A percentile compares a stretch with the other conserved stretches of the same genome.
Evolutionary conservation across 2,797 vertebrate genomes (phyloP).

Genomic region (Falco cherrug): DNA sequence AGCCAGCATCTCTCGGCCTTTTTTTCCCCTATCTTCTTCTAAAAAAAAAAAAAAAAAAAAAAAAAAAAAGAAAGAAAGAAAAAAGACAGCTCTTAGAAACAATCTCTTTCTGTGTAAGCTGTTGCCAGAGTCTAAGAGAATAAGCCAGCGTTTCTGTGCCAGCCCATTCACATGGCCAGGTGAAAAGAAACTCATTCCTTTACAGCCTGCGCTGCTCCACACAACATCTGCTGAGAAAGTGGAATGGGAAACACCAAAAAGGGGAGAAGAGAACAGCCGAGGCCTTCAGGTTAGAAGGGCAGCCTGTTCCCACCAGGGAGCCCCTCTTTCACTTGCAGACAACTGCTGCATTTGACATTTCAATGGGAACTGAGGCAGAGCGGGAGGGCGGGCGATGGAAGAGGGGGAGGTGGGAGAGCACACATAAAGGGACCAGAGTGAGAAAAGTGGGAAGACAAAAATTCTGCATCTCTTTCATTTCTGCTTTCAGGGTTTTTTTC

Average conservation of each 20-base stretch:
- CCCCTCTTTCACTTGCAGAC: conserved; percentile 82
- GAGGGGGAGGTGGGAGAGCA: not conserved
- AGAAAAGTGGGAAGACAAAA: conserved; percentile 47
- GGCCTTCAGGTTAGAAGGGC: conserved; percentile 86
- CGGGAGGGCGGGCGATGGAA: conserved; percentile 13
- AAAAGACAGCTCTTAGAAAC: not conserved
- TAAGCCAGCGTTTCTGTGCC: not conserved
- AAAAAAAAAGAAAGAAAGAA: too few species aligned
- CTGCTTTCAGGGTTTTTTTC: not conserved
- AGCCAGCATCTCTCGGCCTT: not conserved
- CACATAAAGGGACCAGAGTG: conserved; percentile 34
- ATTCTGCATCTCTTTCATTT: conserved; percentile 73
- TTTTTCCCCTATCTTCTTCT: not conserved
- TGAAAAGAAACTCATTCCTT: conserved; percentile 74
- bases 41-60: not conserved
- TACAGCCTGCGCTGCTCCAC: conserved; percentile 55
- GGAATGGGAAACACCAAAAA: conserved; percentile 61
- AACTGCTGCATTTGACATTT: conserved; percentile 83
- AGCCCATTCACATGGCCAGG: conserved; percentile 77
- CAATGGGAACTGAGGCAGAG: conserved; percentile 70
- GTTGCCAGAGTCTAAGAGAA: conserved; percentile 29
- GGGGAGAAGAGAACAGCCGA: conserved; percentile 66
- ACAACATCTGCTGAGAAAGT: conserved; percentile 77
- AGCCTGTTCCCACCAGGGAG: conserved; percentile 88
- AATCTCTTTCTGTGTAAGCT: conserved; percentile 47